Base-by-base conservation (phyloP, 2,113 vertebrate species). In the Eptesicus fuscus region DNA sequence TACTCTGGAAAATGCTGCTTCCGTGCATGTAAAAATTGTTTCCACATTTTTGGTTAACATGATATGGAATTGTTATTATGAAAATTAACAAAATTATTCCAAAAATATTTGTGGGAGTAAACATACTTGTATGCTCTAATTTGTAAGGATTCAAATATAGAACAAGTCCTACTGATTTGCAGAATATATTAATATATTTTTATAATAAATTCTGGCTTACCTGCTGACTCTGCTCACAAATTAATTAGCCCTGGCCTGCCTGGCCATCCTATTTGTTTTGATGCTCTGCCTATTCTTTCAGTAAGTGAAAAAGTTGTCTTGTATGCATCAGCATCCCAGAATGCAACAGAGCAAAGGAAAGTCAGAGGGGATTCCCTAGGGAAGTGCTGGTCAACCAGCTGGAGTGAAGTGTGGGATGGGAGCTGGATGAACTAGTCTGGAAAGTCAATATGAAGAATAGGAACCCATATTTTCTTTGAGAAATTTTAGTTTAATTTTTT, bases 401-500 rank as follows among this genome's bases (percentile, higher is more conserved):
- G 9, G 14, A 40, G 30, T 37, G 28, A 49, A 35, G 37, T 82
- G 12, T 49, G 22, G 32, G 17, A 59, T 23, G 7, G n/a, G 13
- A 49, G 17, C 30, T 88, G 16, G 63, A 25, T 56, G 25, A 59
- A 56, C 44, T 71, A 63, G 17, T 28, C 10, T 49, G 76, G 49
- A 22, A 61, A 70, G 37, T 65, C 6, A 71, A 44, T 47, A 14
- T 53, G 25, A 78, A 93, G n/a, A 53, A 51, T 14, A 71, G 3
- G 4, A 90, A 35, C 10, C 49, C 7, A 10, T 40, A 23, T 51
- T 82, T 80, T 74, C 25, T 96, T 74, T 82, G 59, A 90, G 44
- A 92, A 77, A 93, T 40, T 87, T 82, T 35, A 87, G 67, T 61
- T 93, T 32, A 84, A 10, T 47, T 77, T 87, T 95, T 65, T 93